phyloP scores from a whole-genome alignment of 2,888 invertebrate species.

The Vesta saturnalis region DNA sequence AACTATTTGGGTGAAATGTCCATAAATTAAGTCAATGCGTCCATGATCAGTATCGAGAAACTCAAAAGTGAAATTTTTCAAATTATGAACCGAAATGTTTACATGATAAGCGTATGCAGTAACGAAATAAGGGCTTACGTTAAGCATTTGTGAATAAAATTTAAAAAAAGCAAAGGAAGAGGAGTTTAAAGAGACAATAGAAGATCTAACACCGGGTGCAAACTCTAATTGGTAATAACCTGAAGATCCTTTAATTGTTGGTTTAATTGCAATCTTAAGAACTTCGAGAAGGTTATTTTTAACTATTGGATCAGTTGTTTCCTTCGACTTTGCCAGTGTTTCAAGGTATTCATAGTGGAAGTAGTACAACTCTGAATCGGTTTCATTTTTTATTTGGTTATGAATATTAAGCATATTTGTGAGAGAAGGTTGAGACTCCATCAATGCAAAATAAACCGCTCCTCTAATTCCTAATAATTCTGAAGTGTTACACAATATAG shows the following conservation, averaged over 20 bases:
- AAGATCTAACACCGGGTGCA: background rate
- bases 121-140: background rate
- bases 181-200: background rate
- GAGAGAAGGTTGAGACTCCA: background rate
- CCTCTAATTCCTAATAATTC: background rate
- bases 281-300: too few relatives aligned
- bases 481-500: background rate
- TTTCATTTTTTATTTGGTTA: constrained; percentile 3
- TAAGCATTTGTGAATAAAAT: background rate
- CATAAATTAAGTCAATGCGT: background rate
- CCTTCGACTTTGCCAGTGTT: background rate
- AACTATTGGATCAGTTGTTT: background rate
- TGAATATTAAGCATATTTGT: background rate
- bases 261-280: background rate
- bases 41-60: background rate
- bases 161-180: background rate
- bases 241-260: background rate
- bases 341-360: constrained; percentile 9
- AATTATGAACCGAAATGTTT: background rate
- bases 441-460: background rate
- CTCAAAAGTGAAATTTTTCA: background rate
- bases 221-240: background rate
- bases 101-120: background rate
- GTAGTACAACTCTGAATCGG: constrained; percentile 3
- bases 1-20: background rate